Evolutionary conservation across 2,113 vertebrate species (phyloP).

Genomic region (Ranitomeya imitator): DNA sequence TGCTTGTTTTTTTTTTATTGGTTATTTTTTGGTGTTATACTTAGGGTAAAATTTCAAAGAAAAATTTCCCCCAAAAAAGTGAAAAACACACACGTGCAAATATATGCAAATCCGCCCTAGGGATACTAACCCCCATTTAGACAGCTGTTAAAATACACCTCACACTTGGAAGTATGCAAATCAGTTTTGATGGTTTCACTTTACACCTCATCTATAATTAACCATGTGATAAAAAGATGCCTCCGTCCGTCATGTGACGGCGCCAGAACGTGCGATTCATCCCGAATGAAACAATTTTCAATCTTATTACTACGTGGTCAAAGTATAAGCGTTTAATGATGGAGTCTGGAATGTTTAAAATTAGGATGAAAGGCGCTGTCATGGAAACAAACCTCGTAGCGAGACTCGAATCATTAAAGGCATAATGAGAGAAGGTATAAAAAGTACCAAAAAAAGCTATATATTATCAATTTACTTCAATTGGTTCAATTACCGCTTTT

Average conservation of each 20-base stretch:
- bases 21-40: not conserved
- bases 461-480: conserved; percentile 13
- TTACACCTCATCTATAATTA: conserved; percentile 21
- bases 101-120: not conserved
- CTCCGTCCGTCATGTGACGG: not conserved
- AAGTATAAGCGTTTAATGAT: conserved; percentile 35
- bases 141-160: not conserved
- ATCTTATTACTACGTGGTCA: conserved; percentile 17
- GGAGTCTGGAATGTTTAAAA: conserved; percentile 25
- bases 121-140: not conserved
- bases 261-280: conserved; percentile 8
- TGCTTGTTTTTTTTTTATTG: too few relatives aligned
- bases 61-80: not conserved
- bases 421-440: not conserved
- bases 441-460: not conserved
- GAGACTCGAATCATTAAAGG: not conserved
- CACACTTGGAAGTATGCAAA: not conserved
- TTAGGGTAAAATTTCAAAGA: not conserved
- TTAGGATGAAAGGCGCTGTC: conserved; percentile 34
- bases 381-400: conserved; percentile 40
- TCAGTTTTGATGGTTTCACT: not conserved
- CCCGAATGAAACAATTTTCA: conserved; percentile 8
- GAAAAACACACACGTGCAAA: not conserved
- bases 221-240: not conserved
- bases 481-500: not conserved